A percentile compares a stretch with the other conserved stretches of the same genome.
Evolutionary conservation across 2,888 invertebrate species (phyloP).

Genomic region (Camptogramma bilineatum): DNA sequence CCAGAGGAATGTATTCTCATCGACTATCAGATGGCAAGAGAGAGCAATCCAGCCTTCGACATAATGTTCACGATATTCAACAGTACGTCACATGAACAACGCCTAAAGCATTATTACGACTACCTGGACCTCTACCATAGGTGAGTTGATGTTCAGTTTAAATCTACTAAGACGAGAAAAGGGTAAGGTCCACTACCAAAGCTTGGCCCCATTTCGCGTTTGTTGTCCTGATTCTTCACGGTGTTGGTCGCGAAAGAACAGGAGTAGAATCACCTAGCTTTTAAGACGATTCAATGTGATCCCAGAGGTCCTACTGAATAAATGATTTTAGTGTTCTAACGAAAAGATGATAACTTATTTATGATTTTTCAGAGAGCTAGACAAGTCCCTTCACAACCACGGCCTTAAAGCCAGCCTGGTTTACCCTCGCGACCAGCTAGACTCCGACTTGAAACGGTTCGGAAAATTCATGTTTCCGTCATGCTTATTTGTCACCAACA

Average conservation of each 20-base stretch:
- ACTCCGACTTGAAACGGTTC: conserved; percentile 52
- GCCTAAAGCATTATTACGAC: conserved; percentile 47
- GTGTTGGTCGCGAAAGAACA: too few relatives aligned
- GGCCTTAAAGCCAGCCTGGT: conserved; percentile 48
- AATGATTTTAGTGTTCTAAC: too few relatives aligned
- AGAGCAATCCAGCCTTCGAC: conserved; percentile 52
- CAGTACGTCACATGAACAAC: conserved; percentile 53
- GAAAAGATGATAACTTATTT: not conserved
- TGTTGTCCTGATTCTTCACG: too few relatives aligned
- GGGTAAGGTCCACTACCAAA: too few relatives aligned
- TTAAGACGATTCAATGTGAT: too few relatives aligned
- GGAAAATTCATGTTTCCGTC: conserved; percentile 43
- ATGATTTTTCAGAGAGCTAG: conserved; percentile 42
- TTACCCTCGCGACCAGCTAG: conserved; percentile 53
- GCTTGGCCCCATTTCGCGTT: too few relatives aligned
- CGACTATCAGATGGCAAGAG: conserved; percentile 57
- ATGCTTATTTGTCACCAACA: conserved; percentile 38
- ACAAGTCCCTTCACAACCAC: conserved; percentile 46
- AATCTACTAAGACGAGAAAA: too few relatives aligned
- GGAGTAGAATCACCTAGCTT: too few relatives aligned
- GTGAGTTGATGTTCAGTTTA: not conserved
- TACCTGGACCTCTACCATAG: conserved; percentile 46
- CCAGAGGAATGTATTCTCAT: conserved; percentile 52
- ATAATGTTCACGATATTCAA: conserved; percentile 56
- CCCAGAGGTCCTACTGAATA: too few relatives aligned